Evolutionary conservation across 2,797 vertebrate species (phyloP).

Genomic region (Falco peregrinus): DNA sequence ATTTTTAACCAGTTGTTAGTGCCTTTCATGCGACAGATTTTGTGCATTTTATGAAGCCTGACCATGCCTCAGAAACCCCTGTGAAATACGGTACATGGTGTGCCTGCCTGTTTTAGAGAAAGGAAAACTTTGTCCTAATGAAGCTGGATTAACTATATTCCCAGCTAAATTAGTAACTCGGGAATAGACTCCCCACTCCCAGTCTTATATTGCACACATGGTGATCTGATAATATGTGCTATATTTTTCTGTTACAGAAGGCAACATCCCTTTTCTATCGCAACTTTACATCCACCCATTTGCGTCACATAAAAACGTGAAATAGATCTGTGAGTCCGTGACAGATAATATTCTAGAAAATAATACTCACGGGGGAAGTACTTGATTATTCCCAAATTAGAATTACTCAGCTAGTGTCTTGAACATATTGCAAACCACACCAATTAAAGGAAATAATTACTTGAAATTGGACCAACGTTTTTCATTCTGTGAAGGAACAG

Average conservation of each 20-base stretch:
- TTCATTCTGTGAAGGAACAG: neutral
- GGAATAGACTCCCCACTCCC: neutral
- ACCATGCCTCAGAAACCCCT: neutral
- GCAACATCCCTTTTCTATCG: neutral
- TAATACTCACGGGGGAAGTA: neutral
- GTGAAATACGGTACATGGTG: neutral
- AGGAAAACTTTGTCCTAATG: neutral
- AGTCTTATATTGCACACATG: neutral
- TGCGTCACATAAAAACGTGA: neutral
- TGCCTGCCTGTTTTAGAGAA: neutral
- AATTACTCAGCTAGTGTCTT: slow-evolving; percentile 13
- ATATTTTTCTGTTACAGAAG: neutral
- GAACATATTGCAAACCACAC: neutral
- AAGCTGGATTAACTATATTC: neutral
- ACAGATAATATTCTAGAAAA: neutral
- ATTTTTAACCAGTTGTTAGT: neutral
- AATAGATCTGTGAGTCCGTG: neutral
- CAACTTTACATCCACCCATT: neutral
- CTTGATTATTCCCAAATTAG: neutral
- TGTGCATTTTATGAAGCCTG: neutral
- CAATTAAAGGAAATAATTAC: neutral
- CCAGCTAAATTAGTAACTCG: neutral
- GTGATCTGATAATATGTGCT: neutral
- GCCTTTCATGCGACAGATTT: neutral
- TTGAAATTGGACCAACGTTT: neutral